Base-by-base conservation (phyloP, 2,113 vertebrate species). In the Euleptes europaea region DNA sequence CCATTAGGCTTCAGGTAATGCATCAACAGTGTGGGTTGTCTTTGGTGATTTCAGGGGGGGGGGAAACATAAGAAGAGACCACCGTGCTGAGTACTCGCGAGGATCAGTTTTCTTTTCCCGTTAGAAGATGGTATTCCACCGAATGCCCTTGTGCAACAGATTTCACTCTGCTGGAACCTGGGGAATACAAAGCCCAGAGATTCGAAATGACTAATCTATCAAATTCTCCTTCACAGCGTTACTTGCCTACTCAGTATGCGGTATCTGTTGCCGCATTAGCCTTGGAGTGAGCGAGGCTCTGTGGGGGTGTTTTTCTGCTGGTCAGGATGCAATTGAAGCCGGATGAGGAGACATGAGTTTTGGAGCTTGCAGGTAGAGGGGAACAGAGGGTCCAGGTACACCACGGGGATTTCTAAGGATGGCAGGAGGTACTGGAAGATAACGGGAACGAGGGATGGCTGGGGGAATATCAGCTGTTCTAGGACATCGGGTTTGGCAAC, bases 1-100 rank as follows among this genome's bases (percentile, higher is more conserved):
- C 91, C 86, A 70, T 1, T 0, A 76, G 44, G 54, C 89, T 94
- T 92, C 26, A 40, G 84, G 84, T 65, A 26, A 49, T 19, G 42
- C 80, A 78, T 89, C 73, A 33, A 13, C 10, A 88, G 78, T 40
- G 57, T 19, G 76, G n/a, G 9, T 44, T 70, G 1, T 35, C 10
- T 78, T 15, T 60, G 66, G 31, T 42, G 3, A 17, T 33, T 69
- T 66, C 38, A 6, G 49, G 6, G 19, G 6, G 19, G 4, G 21
- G 21, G 21, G 4, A 77, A 80, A 60, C 35, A 33, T 42, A 82
- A 44, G 66, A 6, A 4, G 0, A 4, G 83, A 69, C 63, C 83
- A 42, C 14, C 2, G 77, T 69, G 69, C 21, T 4, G 26, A 65
- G 10, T 84, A 84, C 8, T 0, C 0, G 15, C 7, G 3, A n/a